A percentile compares a stretch with the other conserved stretches of the same genome.
Conservation (phyloP, 1,140 invertebrate species). For the Euborellia annulipes region DNA sequence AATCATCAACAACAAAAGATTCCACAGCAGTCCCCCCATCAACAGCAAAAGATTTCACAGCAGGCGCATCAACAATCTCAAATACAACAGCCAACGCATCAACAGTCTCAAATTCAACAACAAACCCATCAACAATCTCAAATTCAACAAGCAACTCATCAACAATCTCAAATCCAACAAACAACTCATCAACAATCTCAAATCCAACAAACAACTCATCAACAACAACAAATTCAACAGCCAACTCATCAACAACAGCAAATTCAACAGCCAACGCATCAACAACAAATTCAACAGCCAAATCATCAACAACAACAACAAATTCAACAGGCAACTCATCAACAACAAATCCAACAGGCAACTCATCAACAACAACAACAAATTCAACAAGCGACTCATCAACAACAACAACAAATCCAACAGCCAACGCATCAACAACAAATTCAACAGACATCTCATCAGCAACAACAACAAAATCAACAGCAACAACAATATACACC, state of each 20-base stretch:
- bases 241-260: neutral
- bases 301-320: too few relatives aligned
- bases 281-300: too few relatives aligned
- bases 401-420: too few relatives aligned
- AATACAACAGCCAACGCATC: neutral
- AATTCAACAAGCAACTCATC: neutral
- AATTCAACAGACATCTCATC: conserved; percentile 3
- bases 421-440: neutral
- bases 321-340: too few relatives aligned
- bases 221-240: conserved; percentile 1
- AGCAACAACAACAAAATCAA: conserved; percentile 4
- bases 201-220: too few relatives aligned
- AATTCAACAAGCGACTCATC: too few relatives aligned
- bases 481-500: too few relatives aligned
- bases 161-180: neutral
- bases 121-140: neutral
- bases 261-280: too few relatives aligned
- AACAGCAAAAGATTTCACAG: conserved; percentile 12
- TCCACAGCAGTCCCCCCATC: conserved; percentile 13
- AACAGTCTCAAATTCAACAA: neutral
- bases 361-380: neutral
- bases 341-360: neutral
- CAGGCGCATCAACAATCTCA: conserved; percentile 10
- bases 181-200: neutral
- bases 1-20: too few relatives aligned